Conservation (phyloP, 2,888 invertebrate species). For the Zeuzera pyrina region DNA sequence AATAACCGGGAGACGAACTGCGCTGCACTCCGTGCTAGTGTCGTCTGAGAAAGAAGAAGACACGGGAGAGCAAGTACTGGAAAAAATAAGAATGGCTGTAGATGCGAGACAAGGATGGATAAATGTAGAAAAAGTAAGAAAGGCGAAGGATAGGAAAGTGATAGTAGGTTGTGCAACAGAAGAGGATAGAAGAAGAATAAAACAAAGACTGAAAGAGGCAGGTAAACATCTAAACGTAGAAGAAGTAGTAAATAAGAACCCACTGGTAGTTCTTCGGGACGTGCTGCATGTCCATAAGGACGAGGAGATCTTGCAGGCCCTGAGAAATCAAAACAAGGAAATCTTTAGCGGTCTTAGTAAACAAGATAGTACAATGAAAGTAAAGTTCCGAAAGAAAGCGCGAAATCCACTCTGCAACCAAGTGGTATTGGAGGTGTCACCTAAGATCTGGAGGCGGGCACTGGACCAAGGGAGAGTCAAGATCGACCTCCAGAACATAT, state of each 20-base stretch:
- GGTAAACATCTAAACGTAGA: not conserved
- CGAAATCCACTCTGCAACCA: constrained; percentile 4
- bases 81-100: constrained; percentile 1
- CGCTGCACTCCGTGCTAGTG: constrained; percentile 3
- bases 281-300: constrained; percentile 1
- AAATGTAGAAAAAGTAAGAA: constrained; percentile 1
- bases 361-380: not conserved
- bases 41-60: not conserved
- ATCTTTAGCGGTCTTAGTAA: not conserved
- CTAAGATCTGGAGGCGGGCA: not conserved
- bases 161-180: constrained; percentile 2
- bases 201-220: not conserved
- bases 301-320: constrained; percentile 1
- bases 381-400: constrained; percentile 1
- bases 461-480: not conserved
- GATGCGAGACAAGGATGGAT: constrained; percentile 2
- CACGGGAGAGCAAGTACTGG: constrained; percentile 2
- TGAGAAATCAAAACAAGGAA: constrained; percentile 2
- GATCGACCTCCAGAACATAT: constrained; percentile 2
- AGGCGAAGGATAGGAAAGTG: constrained; percentile 3
- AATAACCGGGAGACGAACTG: too few species aligned
- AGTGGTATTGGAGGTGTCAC: constrained; percentile 1
- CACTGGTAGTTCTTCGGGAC: not conserved
- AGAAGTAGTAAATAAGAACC: constrained; percentile 1
- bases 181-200: not conserved